A percentile compares a stretch with the other conserved stretches of the same genome.
Evolutionary conservation across 2,113 vertebrate genomes (phyloP).

Genomic region (Lamprologus callipterus): DNA sequence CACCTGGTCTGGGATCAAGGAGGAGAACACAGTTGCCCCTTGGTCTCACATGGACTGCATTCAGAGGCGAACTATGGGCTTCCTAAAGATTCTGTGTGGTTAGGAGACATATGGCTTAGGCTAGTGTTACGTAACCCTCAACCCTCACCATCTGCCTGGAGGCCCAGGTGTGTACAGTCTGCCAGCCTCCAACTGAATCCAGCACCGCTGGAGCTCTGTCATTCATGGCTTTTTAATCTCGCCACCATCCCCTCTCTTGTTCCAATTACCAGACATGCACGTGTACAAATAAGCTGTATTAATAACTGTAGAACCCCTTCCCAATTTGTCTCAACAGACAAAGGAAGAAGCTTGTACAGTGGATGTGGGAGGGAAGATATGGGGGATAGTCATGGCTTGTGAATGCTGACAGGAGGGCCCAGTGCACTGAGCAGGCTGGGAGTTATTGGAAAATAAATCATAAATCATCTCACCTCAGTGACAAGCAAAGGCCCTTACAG

Average conservation of each 20-base stretch:
- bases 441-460: constrained; percentile 72
- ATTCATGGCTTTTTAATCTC: constrained; percentile 61
- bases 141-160: constrained; percentile 71
- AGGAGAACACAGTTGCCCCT: constrained; percentile 48
- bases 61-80: constrained; percentile 36
- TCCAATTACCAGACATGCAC: constrained; percentile 52
- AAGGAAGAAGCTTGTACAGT: background rate
- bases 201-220: constrained; percentile 60
- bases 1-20: constrained; percentile 67
- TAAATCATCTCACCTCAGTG: constrained; percentile 68
- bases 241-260: constrained; percentile 38
- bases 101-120: constrained; percentile 72
- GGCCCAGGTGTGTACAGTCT: constrained; percentile 68
- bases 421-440: constrained; percentile 50
- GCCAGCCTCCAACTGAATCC: constrained; percentile 57
- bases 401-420: constrained; percentile 57
- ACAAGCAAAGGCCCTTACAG: constrained; percentile 53
- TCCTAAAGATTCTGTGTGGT: constrained; percentile 67
- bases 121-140: constrained; percentile 70
- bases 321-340: constrained; percentile 16
- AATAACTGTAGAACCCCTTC: constrained; percentile 13
- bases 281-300: constrained; percentile 43
- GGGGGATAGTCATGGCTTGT: constrained; percentile 4
- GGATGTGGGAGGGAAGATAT: constrained; percentile 16
- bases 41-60: constrained; percentile 49